Conservation (phyloP, 2,113 vertebrate genomes). For the Myotis lucifugus region DNA sequence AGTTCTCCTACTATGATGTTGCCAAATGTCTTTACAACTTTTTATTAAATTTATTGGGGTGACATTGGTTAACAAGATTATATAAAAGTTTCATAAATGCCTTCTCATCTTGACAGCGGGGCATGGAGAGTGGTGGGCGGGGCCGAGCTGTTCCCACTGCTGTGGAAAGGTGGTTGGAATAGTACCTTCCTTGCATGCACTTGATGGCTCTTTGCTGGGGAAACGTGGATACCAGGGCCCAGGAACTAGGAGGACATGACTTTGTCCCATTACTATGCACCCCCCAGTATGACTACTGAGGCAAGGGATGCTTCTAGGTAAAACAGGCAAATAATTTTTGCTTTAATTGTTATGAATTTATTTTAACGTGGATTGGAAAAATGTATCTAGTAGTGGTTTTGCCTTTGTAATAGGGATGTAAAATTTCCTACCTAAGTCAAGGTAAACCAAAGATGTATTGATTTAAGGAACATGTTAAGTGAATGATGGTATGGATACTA, state of each 20-base stretch:
- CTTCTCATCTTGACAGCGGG: neutral
- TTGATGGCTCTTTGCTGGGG: neutral
- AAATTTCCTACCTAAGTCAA: neutral
- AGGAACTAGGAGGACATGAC: neutral
- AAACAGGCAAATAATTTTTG: neutral
- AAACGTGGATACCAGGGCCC: neutral
- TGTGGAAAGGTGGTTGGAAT: neutral
- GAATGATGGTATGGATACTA: neutral
- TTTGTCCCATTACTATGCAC: neutral
- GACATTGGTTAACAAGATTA: neutral
- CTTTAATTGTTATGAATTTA: neutral
- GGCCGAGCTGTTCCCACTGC: too few species aligned
- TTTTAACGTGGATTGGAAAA: neutral
- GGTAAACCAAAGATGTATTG: neutral
- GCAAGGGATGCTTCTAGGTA: neutral
- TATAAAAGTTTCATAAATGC: neutral
- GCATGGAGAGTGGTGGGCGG: neutral
- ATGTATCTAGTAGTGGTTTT: neutral
- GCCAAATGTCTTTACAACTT: neutral
- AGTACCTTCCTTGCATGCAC: neutral
- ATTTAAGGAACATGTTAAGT: neutral
- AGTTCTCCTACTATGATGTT: neutral
- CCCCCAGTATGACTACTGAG: neutral
- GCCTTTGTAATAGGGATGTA: neutral
- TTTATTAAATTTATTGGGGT: neutral